A percentile compares a stretch with the other conserved stretches of the same genome.
These are phyloP conservation scores for Caenorhabditis wallacei DNA, from an alignment of 2,888 invertebrate species.

Conservation along the genomic window DNA sequence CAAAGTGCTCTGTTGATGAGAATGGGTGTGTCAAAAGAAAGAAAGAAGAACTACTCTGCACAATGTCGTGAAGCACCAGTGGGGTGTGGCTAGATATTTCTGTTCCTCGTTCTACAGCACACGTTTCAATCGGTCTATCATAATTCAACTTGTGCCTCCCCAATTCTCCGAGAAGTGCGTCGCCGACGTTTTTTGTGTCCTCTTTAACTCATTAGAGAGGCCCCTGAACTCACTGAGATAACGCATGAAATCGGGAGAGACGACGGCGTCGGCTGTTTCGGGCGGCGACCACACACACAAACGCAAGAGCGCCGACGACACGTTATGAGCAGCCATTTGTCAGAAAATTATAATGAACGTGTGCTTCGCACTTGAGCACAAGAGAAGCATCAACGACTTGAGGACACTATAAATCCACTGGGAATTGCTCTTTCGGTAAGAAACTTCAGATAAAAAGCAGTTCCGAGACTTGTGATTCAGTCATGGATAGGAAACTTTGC, in stretches of 20 bases:
- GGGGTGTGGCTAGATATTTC: constrained; percentile 48
- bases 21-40: constrained; percentile 13
- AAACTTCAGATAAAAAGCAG: constrained; percentile 1
- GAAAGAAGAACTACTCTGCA: constrained; percentile 16
- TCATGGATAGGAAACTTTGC: no score
- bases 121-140: constrained; percentile 56
- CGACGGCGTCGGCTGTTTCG: constrained; percentile 43
- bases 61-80: constrained; percentile 13
- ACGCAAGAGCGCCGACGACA: constrained; percentile 53
- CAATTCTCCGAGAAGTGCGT: constrained; percentile 22
- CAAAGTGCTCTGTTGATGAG: constrained; percentile 9
- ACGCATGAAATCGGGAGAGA: constrained; percentile 59
- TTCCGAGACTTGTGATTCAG: not conserved
- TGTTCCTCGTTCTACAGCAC: constrained; percentile 26
- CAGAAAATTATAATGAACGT: constrained; percentile 70
- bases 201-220: constrained; percentile 51
- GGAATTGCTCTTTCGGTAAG: constrained; percentile 23
- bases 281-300: constrained; percentile 47
- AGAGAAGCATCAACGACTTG: constrained; percentile 45
- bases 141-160: constrained; percentile 56
- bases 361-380: constrained; percentile 54
- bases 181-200: constrained; percentile 37
- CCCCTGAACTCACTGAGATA: constrained; percentile 51
- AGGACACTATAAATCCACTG: constrained; percentile 35
- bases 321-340: constrained; percentile 71